Evolutionary conservation across 92 coral and sea anemone genomes (phyloP).

Genomic region (Porites rus): DNA sequence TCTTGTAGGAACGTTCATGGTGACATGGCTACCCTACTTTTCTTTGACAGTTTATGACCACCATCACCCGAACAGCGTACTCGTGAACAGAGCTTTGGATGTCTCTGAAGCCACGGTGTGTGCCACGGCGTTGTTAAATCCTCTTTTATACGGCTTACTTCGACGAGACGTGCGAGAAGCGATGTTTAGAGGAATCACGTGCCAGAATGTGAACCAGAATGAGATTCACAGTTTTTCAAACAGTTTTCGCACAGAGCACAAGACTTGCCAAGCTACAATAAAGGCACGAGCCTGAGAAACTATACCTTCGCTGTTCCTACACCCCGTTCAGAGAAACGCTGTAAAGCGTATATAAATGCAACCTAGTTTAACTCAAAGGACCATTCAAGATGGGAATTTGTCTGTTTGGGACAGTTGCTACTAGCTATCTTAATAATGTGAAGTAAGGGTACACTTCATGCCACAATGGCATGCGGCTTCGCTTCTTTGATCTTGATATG

Average conservation of each 20-base stretch:
- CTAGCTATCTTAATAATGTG: no score
- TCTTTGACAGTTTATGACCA: conserved; percentile 70
- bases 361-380: no score
- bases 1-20: conserved; percentile 88
- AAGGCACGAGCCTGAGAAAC: background rate
- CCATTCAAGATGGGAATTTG: no score
- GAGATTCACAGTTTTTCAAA: conserved; percentile 29
- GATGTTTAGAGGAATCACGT: conserved; percentile 61
- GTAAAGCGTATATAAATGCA: no score
- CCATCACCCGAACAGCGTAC: conserved; percentile 6
- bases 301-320: background rate
- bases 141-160: conserved; percentile 89
- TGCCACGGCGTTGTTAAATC: conserved; percentile 84
- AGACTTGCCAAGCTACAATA: background rate
- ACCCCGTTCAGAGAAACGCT: no score
- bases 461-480: no score
- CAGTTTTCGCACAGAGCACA: conserved; percentile 25
- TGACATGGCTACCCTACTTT: conserved; percentile 94
- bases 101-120: conserved; percentile 78
- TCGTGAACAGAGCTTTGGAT: conserved; percentile 14
- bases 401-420: no score
- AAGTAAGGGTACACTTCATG: no score
- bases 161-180: conserved; percentile 87
- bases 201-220: conserved; percentile 78
- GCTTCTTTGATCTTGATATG: no score